Evolutionary conservation across 1,140 invertebrate genomes (phyloP).

Genomic region (Zaprionus davidi): DNA sequence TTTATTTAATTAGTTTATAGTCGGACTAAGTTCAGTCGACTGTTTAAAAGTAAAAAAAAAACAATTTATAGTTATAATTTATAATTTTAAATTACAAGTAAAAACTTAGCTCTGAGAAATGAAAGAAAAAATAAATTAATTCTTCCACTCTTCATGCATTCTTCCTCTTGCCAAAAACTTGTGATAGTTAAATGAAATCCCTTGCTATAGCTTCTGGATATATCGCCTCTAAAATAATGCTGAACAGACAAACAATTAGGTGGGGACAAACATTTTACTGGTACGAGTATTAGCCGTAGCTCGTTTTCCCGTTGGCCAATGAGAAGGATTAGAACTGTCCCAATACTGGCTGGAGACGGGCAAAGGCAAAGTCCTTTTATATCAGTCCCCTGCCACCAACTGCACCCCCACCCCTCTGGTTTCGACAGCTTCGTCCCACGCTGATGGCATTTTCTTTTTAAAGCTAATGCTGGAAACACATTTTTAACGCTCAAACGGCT

Average conservation of each 20-base stretch:
- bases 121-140: no score
- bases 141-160: no score
- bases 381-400: background rate
- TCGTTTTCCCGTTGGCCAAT: conserved; percentile 1
- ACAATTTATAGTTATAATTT: no score
- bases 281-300: conserved; percentile 1
- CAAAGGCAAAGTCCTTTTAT: conserved; percentile 13
- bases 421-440: background rate
- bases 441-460: conserved; percentile 27
- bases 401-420: background rate
- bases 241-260: background rate
- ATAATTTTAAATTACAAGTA: no score
- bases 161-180: no score
- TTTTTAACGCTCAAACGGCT: conserved; percentile 36
- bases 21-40: no score
- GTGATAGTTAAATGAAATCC: no score
- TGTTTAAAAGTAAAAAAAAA: no score
- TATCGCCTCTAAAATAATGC: no score
- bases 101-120: no score
- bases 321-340: conserved; percentile 20
- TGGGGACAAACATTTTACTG: conserved; percentile 1
- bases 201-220: no score
- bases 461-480: conserved; percentile 42
- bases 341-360: background rate
- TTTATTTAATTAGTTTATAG: no score